These are phyloP conservation scores for Pteruthius melanotis DNA, from an alignment of 2,113 vertebrate species.

Conservation along the genomic window DNA sequence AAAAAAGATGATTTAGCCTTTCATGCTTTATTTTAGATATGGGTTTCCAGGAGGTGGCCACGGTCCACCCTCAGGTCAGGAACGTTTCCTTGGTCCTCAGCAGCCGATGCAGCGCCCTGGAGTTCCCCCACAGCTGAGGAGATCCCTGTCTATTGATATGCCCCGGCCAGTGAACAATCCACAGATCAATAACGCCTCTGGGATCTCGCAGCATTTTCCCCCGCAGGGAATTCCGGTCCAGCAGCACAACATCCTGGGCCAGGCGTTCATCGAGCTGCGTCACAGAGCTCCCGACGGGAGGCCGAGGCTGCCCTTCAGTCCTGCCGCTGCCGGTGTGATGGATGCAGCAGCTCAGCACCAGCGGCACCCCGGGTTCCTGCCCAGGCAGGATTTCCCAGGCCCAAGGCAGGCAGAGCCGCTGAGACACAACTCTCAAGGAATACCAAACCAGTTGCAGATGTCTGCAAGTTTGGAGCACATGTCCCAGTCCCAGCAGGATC, in stretches of 20 bases:
- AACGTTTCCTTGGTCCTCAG: constrained; percentile 79
- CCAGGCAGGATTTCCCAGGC: constrained; percentile 75
- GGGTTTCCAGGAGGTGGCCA: constrained; percentile 76
- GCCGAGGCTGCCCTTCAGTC: constrained; percentile 76
- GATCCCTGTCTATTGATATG: constrained; percentile 79
- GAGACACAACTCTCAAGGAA: constrained; percentile 63
- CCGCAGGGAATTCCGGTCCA: constrained; percentile 80
- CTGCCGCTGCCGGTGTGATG: constrained; percentile 55
- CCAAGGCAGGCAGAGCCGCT: constrained; percentile 65
- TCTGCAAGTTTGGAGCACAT: constrained; percentile 78
- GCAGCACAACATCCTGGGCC: constrained; percentile 90
- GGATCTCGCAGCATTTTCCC: constrained; percentile 81
- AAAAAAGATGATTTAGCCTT: neutral
- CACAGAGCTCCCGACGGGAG: constrained; percentile 86
- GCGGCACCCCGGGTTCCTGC: constrained; percentile 70
- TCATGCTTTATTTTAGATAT: constrained; percentile 72
- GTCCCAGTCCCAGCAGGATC: constrained; percentile 72
- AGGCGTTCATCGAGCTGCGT: constrained; percentile 91
- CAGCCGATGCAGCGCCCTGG: constrained; percentile 75
- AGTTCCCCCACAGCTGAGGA: constrained; percentile 80
- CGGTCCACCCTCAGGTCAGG: constrained; percentile 74
- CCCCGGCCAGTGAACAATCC: constrained; percentile 67
- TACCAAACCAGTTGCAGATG: constrained; percentile 71
- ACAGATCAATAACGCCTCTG: constrained; percentile 57
- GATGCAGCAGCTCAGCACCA: constrained; percentile 74